Conservation (phyloP, 2,113 vertebrate genomes). For the Cacatua alba region DNA sequence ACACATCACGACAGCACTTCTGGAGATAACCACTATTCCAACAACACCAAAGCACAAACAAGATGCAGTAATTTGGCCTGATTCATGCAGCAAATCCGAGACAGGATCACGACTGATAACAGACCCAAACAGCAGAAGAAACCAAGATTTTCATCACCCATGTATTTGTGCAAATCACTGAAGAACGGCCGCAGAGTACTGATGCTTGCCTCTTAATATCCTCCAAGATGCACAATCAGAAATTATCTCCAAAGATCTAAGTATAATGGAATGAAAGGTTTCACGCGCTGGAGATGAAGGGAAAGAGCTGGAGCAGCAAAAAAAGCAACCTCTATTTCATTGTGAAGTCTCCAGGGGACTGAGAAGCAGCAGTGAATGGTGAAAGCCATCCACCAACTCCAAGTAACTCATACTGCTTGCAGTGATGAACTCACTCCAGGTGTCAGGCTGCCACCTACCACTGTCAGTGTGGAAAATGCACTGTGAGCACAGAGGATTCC, state of each 20-base stretch:
- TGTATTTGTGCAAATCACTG: neutral
- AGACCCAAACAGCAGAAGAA: neutral
- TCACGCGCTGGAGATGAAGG: neutral
- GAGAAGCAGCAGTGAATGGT: neutral
- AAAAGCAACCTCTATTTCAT: neutral
- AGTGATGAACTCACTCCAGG: neutral
- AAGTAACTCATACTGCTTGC: neutral
- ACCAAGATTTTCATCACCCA: constrained; percentile 8
- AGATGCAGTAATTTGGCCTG: neutral
- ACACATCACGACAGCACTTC: neutral
- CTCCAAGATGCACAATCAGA: neutral
- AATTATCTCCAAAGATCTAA: constrained; percentile 11
- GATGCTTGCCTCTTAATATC: neutral
- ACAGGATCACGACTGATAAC: neutral
- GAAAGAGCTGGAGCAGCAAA: neutral
- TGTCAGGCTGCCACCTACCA: neutral
- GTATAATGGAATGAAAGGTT: neutral
- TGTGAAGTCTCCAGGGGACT: constrained; percentile 10
- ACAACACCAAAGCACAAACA: neutral
- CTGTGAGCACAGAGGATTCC: neutral
- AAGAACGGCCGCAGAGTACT: neutral
- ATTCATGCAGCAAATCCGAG: neutral
- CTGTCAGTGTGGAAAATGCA: neutral
- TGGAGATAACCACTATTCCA: neutral
- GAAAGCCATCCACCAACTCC: neutral